phyloP scores from a whole-genome alignment of 2,888 invertebrate species.

The Limenitis camilla region DNA sequence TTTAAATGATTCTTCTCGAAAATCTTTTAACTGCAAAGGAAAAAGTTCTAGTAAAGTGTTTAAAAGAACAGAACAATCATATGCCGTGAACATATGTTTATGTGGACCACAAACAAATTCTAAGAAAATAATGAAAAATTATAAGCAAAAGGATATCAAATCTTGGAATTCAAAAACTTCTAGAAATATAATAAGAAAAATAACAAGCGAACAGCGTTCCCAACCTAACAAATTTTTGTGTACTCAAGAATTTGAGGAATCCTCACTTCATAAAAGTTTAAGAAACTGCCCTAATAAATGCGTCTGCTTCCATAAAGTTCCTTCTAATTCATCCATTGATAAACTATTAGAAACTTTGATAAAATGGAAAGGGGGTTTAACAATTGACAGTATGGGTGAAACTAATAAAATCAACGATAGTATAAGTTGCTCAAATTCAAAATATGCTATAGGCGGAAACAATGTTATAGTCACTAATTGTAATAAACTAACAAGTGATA shows the following conservation, averaged over 20 bases:
- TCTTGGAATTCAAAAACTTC: conserved; percentile 26
- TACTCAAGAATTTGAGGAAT: too few species aligned
- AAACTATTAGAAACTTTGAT: conserved; percentile 44
- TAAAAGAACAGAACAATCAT: conserved; percentile 34
- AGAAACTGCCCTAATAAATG: conserved; percentile 36
- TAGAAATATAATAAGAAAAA: conserved; percentile 26
- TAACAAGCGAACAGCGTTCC: too few species aligned
- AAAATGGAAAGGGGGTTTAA: conserved; percentile 23
- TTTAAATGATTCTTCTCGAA: conserved; percentile 8
- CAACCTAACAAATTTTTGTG: too few species aligned
- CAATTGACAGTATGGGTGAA: background rate
- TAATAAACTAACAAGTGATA: too few species aligned
- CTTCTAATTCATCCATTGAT: conserved; percentile 57
- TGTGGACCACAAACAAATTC: conserved; percentile 37
- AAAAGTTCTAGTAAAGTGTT: conserved; percentile 21
- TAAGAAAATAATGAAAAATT: conserved; percentile 21
- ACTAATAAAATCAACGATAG: too few species aligned
- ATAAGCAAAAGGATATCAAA: conserved; percentile 21
- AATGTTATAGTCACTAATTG: too few species aligned
- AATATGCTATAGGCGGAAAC: too few species aligned
- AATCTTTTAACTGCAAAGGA: conserved; percentile 6
- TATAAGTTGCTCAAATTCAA: too few species aligned
- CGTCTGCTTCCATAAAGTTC: conserved; percentile 53
- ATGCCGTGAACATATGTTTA: conserved; percentile 56
- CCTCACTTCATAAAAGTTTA: too few species aligned